Evolutionary conservation across 2,888 invertebrate genomes (phyloP).

Genomic region (Erebia epiphron): DNA sequence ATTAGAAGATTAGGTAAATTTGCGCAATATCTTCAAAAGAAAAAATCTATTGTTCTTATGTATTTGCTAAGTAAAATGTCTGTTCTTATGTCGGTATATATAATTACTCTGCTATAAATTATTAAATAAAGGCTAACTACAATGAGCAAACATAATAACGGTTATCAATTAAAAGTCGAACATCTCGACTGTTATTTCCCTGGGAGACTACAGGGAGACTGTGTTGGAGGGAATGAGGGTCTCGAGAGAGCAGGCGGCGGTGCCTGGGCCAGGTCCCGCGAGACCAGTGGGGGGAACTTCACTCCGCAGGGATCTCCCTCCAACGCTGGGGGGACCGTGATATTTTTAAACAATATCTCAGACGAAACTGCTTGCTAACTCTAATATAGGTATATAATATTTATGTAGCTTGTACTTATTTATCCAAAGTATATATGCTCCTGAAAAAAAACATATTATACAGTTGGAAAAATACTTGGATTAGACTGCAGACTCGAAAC

Average conservation of each 20-base stretch:
- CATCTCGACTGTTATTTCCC: slow-evolving; percentile 71
- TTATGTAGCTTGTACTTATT: no score
- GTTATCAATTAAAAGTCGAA: slow-evolving; percentile 74
- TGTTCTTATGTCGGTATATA: no score
- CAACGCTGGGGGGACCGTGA: slow-evolving; percentile 62
- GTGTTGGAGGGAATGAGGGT: slow-evolving; percentile 52
- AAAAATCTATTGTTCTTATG: no score
- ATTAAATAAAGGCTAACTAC: slow-evolving; percentile 17
- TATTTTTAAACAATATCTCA: slow-evolving; percentile 73
- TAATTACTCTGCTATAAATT: neutral
- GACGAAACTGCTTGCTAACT: slow-evolving; percentile 38
- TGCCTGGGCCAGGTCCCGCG: slow-evolving; percentile 73
- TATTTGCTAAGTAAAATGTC: no score
- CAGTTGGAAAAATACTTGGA: no score
- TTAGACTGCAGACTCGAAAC: no score
- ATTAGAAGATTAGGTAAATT: no score
- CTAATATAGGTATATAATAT: neutral
- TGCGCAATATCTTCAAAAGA: no score
- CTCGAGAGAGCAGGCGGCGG: slow-evolving; percentile 77
- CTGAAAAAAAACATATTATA: no score
- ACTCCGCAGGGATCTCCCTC: slow-evolving; percentile 68
- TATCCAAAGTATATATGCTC: no score
- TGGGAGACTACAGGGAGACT: slow-evolving; percentile 58
- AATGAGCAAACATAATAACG: slow-evolving; percentile 31
- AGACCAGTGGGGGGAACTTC: slow-evolving; percentile 76